Evolutionary conservation across 2,888 invertebrate species (phyloP).

Genomic region (Drosophila buzzatii): DNA sequence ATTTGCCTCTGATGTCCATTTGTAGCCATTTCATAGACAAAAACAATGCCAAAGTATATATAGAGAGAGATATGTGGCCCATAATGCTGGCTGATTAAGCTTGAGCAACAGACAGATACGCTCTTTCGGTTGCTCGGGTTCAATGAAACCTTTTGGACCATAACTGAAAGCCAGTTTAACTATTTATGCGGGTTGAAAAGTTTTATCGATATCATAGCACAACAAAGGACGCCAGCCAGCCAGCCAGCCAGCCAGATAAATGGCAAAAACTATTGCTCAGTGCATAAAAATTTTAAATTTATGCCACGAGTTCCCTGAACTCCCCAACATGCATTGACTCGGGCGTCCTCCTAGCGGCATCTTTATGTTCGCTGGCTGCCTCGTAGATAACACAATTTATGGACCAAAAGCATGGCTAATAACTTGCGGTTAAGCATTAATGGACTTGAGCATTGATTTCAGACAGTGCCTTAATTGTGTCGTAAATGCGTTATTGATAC

Average conservation of each 20-base stretch:
- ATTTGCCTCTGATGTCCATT: not conserved
- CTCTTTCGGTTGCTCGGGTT: constrained; percentile 38
- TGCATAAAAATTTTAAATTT: constrained; percentile 65
- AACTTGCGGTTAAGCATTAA: constrained; percentile 50
- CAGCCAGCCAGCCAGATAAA: constrained; percentile 47
- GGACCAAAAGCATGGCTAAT: constrained; percentile 39
- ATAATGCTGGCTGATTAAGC: constrained; percentile 51
- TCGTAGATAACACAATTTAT: constrained; percentile 55
- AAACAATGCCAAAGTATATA: constrained; percentile 12
- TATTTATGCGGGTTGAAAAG: constrained; percentile 39
- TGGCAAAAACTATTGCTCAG: constrained; percentile 45
- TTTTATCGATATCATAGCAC: constrained; percentile 31
- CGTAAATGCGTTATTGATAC: constrained; percentile 74
- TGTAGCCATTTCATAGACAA: not conserved
- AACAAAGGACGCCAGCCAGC: constrained; percentile 28
- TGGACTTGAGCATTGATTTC: constrained; percentile 62
- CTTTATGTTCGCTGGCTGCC: constrained; percentile 22
- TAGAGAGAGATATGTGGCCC: constrained; percentile 26
- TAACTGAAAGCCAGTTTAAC: constrained; percentile 19
- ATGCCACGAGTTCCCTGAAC: constrained; percentile 63
- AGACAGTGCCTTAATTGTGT: constrained; percentile 61
- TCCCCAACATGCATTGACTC: constrained; percentile 32
- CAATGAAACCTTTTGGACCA: constrained; percentile 54
- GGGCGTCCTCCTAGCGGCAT: not conserved
- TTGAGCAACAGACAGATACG: constrained; percentile 15